Evolutionary conservation across 2,888 invertebrate species (phyloP), one percentile per base, ranked within the genome.

Genomic region (Noctua janthina): DNA sequence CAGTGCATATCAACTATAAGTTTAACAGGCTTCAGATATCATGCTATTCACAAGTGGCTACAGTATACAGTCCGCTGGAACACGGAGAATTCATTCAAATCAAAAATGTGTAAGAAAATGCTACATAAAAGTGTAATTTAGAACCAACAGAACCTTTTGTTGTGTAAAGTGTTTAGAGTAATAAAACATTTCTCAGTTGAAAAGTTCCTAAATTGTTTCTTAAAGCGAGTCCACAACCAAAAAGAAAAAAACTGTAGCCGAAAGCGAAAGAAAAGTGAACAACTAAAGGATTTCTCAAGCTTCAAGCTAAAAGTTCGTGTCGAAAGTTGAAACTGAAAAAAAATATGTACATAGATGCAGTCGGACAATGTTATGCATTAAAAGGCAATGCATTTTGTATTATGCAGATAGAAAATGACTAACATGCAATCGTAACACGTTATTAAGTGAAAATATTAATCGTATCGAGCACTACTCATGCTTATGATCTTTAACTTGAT

Each of bases 401-500:
- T 88, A 91, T 90, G 89, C 90, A 88, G 89, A 90, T 90, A 91
- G 90, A 90, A 86, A 90, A 82, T 79, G 71, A 87, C 92, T 94
- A 94, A 92, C 96, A 95, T 96, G 95, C 95, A 95, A 89, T 90
- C 91, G 86, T 90, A 91, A 91, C 88, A 91, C 91, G 91, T 90
- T 90, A 92, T 91, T 90, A 91, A 85, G 89, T 90, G 89, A 89
- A 90, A 92, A 89, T 88, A 90, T 92, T 92, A 90, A 91, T 91
- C 84, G 88, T 90, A 91, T 93, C 93, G 94, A 95, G 94, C 94
- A 92, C 95, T 96, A 96, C 95, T 92, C 96, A 97, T 96, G 96
- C 96, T 95, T 93, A 96, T 95, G 94, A 95, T 94, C 92, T 95
- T 96, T 94, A 95, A 96, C 92, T 95, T 95, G 97, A 97, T 97